Conservation (phyloP, 2,888 invertebrate species). For the Villa cingulata region DNA sequence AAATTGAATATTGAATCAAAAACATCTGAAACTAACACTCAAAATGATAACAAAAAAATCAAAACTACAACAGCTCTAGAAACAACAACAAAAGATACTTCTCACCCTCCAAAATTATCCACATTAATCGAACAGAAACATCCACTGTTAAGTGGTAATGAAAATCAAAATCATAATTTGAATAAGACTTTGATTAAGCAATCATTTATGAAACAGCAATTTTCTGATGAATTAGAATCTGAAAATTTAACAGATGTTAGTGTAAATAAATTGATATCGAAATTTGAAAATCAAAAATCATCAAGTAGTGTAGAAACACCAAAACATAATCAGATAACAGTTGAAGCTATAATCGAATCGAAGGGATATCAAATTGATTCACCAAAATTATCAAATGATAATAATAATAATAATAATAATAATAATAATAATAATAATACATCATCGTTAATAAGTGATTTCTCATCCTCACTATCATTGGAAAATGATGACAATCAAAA, state of each 20-base stretch:
- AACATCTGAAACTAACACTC: no score
- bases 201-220: conserved; percentile 27
- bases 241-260: conserved; percentile 25
- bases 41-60: no score
- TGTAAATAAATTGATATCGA: conserved; percentile 31
- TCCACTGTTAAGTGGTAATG: no score
- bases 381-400: background rate
- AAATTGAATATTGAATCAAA: no score
- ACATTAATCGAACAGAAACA: no score
- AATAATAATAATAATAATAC: background rate
- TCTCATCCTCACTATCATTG: no score
- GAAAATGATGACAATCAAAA: no score
- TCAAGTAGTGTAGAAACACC: background rate
- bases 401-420: background rate
- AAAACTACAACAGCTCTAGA: no score
- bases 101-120: no score
- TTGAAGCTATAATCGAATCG: background rate
- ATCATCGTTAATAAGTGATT: background rate
- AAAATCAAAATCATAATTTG: no score
- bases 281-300: conserved; percentile 21
- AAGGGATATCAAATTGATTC: background rate
- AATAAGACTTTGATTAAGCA: conserved; percentile 26
- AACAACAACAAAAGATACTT: no score
- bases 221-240: conserved; percentile 29
- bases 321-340: background rate